phyloP scores from a whole-genome alignment of 2,797 vertebrate genomes.

The Carcharodon carcharias region DNA sequence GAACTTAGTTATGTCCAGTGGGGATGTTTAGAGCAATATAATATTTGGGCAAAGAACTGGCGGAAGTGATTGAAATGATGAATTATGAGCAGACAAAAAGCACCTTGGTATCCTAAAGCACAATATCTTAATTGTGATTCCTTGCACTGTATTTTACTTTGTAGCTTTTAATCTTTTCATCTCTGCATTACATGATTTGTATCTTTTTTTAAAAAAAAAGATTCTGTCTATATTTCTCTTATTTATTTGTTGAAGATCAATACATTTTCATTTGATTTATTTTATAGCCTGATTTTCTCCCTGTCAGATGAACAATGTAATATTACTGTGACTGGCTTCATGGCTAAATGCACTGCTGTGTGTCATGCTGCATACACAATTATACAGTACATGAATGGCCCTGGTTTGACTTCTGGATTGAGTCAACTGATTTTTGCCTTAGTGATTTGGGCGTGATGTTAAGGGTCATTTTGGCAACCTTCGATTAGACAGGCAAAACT shows the following conservation, averaged over 20 bases:
- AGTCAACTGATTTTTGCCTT: not conserved
- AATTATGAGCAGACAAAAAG: not conserved
- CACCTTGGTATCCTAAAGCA: not conserved
- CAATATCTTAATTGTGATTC: not conserved
- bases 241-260: not conserved
- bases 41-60: not conserved
- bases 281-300: not conserved
- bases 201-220: too few relatives aligned
- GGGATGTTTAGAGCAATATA: not conserved
- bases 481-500: conserved; percentile 38
- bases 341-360: not conserved
- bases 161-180: not conserved
- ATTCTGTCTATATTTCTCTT: not conserved
- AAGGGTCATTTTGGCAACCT: conserved; percentile 42
- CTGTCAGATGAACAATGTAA: not conserved
- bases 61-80: not conserved
- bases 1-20: not conserved
- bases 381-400: not conserved
- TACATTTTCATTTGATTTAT: not conserved
- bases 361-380: not conserved
- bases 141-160: too few relatives aligned
- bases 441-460: not conserved
- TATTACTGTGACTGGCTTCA: not conserved
- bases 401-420: not conserved
- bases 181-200: too few relatives aligned